A percentile compares a stretch with the other conserved stretches of the same genome.
phyloP scores from a whole-genome alignment of 2,888 invertebrate species.

The Hoplodrina ambigua region DNA sequence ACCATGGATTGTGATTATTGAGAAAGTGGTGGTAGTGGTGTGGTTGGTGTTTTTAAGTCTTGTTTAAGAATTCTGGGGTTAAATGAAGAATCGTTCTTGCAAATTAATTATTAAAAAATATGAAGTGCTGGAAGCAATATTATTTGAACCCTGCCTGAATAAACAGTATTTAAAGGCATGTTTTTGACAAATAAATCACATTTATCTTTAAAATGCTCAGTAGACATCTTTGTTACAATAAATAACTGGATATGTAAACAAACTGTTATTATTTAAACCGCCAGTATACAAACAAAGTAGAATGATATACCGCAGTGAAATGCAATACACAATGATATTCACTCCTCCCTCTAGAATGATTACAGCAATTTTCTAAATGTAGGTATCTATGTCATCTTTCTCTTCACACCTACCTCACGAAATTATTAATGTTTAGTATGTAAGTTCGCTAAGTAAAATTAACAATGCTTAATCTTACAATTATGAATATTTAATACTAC shows the following conservation, averaged over 20 bases:
- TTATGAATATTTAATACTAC: constrained; percentile 9
- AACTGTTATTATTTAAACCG: constrained; percentile 36
- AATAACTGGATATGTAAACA: constrained; percentile 40
- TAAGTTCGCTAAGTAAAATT: not conserved
- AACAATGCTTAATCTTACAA: constrained; percentile 11
- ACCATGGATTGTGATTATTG: too few species aligned
- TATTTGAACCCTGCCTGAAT: not conserved
- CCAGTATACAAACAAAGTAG: constrained; percentile 35
- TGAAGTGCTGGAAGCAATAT: not conserved
- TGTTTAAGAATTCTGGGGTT: not conserved
- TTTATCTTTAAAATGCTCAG: not conserved
- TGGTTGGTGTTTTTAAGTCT: too few species aligned
- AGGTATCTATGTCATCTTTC: constrained; percentile 54
- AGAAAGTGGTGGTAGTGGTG: too few species aligned
- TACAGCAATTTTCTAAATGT: constrained; percentile 45
- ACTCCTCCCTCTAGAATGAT: constrained; percentile 33
- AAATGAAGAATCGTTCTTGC: not conserved
- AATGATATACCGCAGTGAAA: constrained; percentile 15
- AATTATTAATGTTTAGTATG: not conserved
- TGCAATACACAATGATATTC: constrained; percentile 25
- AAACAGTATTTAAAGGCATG: too few species aligned
- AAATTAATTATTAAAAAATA: not conserved
- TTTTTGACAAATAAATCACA: too few species aligned
- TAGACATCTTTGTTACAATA: constrained; percentile 36
- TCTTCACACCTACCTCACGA: constrained; percentile 6